These are phyloP conservation scores for Drosophila engyochracea DNA, from an alignment of 2,888 invertebrate genomes.

Conservation along the genomic window DNA sequence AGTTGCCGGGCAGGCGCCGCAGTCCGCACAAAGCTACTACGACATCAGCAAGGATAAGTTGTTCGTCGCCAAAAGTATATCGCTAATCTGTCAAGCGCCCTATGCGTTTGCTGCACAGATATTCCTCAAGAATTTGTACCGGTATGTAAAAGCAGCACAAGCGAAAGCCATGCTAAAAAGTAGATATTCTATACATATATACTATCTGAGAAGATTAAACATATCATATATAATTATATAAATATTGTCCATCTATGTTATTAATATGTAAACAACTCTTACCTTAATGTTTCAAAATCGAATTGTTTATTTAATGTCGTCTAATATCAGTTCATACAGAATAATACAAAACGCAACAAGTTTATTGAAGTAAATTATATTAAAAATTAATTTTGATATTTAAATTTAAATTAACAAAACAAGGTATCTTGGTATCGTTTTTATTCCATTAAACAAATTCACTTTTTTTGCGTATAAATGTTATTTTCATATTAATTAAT, in stretches of 20 bases:
- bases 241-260: background rate
- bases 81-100: constrained; percentile 95
- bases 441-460: background rate
- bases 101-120: constrained; percentile 94
- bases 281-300: background rate
- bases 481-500: background rate
- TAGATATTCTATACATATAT: background rate
- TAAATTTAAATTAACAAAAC: too few relatives aligned
- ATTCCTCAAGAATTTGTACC: constrained; percentile 95
- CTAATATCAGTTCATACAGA: background rate
- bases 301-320: background rate
- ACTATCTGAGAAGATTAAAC: background rate
- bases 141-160: constrained; percentile 86
- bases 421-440: too few relatives aligned
- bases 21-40: constrained; percentile 94
- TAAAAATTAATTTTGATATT: too few relatives aligned
- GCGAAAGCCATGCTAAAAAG: background rate
- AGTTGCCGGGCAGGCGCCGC: constrained; percentile 90
- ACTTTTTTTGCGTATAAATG: background rate
- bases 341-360: too few relatives aligned
- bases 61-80: constrained; percentile 97
- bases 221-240: background rate
- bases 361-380: too few relatives aligned
- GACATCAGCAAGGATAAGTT: constrained; percentile 97
- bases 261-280: background rate